Base-by-base conservation (phyloP, 2,888 invertebrate species). In the Ormia ochracea region DNA sequence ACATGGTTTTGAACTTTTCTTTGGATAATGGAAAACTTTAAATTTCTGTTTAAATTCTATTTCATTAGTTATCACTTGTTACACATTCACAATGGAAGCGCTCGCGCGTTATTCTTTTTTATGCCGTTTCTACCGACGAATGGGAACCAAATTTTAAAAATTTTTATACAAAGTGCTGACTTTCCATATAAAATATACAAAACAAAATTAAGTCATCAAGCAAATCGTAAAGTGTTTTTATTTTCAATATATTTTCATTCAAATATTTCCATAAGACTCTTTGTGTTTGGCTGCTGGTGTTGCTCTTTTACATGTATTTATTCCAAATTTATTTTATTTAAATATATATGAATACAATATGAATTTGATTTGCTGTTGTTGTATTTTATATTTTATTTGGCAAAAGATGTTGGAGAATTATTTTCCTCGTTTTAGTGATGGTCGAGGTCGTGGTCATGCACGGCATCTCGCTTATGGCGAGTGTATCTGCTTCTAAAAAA, bases 391-490 rank as follows among this genome's bases (percentile, higher is more conserved):
- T 66, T 48, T 70, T 50, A 33, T 48, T 65, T 33, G 58, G 72
- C 50, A 43, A 33, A 58, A 31, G 52, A 43, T 63, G 26, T 72
- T 72, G 80, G 72, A 80, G 52, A 76, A 52, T 58, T 58, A 52
- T 80, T 76, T 80, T 58, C 68, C 72, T 73, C 72, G 69, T 73
- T 69, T 75, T 68, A 59, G 23, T 76, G 72, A 72, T 76, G 80
- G 76, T 58, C 80, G 80, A 80, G 76, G 76, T 76, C 68, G 76
- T 58, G 76, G 76, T 80, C 76, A 76, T 56, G 73, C 33, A 81
- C 83, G 82, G 83, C 77, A 83, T 83, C 83, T 83, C 78, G 81
- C 83, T 52, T 82, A 81, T 77, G 68, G 50, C 75, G 65, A 61
- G 54, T 70, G 73, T 58, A 81, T 81, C 82, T 73, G 36, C 36